phyloP scores from a whole-genome alignment of 2,888 invertebrate species.

The Tipula lateralis region DNA sequence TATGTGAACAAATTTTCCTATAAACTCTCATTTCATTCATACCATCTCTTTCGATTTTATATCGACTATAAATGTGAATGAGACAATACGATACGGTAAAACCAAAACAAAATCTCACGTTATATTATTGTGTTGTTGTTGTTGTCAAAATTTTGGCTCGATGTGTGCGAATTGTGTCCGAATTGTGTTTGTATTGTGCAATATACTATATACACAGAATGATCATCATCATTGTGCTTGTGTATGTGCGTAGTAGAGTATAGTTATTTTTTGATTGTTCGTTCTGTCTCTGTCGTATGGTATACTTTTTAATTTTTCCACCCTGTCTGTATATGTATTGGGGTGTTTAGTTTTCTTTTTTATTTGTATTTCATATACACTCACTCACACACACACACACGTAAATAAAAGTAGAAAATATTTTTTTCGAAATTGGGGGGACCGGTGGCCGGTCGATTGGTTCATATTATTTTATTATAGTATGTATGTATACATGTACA shows the following conservation, averaged over 20 bases:
- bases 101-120: constrained; percentile 11
- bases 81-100: background rate
- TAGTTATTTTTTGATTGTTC: background rate
- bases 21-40: background rate
- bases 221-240: background rate
- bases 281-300: background rate
- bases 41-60: background rate
- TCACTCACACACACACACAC: background rate
- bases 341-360: constrained; percentile 26
- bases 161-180: background rate
- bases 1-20: background rate
- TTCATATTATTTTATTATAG: no score
- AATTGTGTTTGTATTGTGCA: background rate
- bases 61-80: background rate
- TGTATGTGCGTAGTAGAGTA: background rate
- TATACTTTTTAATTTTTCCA: background rate
- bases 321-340: background rate
- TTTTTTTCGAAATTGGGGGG: background rate
- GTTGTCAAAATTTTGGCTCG: background rate
- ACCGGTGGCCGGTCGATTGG: constrained; percentile 29
- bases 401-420: background rate
- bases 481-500: background rate
- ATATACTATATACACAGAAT: background rate
- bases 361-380: background rate
- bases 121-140: background rate